phyloP scores from a whole-genome alignment of 2,797 vertebrate species.

The Myiotriccus ornatus region DNA sequence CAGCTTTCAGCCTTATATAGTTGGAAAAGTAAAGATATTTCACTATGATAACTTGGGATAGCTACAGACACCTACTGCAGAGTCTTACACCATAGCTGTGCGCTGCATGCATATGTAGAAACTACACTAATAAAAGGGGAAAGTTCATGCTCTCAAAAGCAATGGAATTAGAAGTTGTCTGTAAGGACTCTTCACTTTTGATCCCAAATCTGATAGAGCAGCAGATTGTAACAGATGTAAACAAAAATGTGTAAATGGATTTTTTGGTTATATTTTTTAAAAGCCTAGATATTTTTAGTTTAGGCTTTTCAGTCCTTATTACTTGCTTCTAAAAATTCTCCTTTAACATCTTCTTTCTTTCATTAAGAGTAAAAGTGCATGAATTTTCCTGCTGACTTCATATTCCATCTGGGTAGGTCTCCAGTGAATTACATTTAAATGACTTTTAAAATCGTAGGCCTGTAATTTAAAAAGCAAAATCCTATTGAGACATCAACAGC shows the following conservation, averaged over 20 bases:
- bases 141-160: not conserved
- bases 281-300: not conserved
- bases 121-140: not conserved
- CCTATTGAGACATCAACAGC: not conserved
- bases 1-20: not conserved
- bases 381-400: not conserved
- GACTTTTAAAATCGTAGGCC: constrained; percentile 8
- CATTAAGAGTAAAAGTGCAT: not conserved
- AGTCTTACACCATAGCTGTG: not conserved
- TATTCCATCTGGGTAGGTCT: not conserved
- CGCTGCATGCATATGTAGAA: not conserved
- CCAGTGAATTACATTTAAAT: not conserved
- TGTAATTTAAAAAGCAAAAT: not conserved
- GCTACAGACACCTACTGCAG: not conserved
- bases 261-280: not conserved
- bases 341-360: not conserved
- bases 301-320: not conserved
- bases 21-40: not conserved
- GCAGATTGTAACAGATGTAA: not conserved
- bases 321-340: not conserved
- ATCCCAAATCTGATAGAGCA: not conserved
- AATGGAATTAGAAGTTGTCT: not conserved
- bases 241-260: not conserved
- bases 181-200: not conserved
- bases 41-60: not conserved